A percentile compares a stretch with the other conserved stretches of the same genome.
phyloP scores from a whole-genome alignment of 2,888 invertebrate genomes.

The Drosophila mettleri region DNA sequence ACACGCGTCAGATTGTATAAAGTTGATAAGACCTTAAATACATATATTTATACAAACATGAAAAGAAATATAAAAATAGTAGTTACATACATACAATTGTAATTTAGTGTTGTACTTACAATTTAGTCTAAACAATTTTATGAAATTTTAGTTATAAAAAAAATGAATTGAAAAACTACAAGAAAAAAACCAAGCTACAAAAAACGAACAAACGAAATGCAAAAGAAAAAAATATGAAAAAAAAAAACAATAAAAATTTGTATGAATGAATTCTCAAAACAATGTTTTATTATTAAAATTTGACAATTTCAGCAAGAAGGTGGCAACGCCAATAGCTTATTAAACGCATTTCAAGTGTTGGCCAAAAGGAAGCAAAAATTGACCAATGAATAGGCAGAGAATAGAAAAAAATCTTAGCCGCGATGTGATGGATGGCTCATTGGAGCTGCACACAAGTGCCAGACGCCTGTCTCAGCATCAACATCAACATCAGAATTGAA shows the following conservation, averaged over 20 bases:
- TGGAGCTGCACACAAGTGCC: not conserved
- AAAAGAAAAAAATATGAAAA: slow-evolving; percentile 74
- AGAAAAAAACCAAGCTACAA: slow-evolving; percentile 56
- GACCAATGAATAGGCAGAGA: slow-evolving; percentile 9
- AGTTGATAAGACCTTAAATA: slow-evolving; percentile 59
- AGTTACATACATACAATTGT: slow-evolving; percentile 80
- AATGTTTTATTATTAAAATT: slow-evolving; percentile 52
- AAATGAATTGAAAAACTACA: slow-evolving; percentile 75
- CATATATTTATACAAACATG: slow-evolving; percentile 68
- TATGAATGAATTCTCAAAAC: slow-evolving; percentile 82
- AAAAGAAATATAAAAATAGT: slow-evolving; percentile 60
- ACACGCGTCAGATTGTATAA: slow-evolving; percentile 69
- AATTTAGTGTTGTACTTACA: slow-evolving; percentile 82
- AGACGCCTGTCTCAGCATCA: slow-evolving; percentile 22
- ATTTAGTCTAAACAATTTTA: slow-evolving; percentile 82
- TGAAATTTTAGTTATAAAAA: slow-evolving; percentile 81
- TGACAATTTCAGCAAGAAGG: not conserved
- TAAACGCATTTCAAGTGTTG: slow-evolving; percentile 10
- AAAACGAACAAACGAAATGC: slow-evolving; percentile 68
- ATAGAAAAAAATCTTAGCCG: slow-evolving; percentile 1
- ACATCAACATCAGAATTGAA: slow-evolving; percentile 43
- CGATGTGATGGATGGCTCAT: not conserved
- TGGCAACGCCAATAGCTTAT: slow-evolving; percentile 11
- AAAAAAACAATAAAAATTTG: slow-evolving; percentile 81
- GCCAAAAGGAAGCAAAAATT: slow-evolving; percentile 36